Conservation (phyloP, 2,797 vertebrate species). For the Merluccius polli region DNA sequence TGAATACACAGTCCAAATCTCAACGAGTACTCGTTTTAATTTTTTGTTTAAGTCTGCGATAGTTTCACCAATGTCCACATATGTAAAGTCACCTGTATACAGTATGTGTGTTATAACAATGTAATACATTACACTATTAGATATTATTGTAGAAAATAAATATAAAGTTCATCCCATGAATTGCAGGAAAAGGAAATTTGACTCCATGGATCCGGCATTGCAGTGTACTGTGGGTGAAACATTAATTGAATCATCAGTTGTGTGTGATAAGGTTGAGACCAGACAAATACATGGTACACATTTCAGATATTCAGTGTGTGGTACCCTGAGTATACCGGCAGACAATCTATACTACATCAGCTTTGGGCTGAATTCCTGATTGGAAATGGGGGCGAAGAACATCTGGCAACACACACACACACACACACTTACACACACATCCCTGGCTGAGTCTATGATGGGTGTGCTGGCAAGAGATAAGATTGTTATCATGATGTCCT, state of each 20-base stretch:
- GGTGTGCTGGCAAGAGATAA: constrained; percentile 63
- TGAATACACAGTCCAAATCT: too few species aligned
- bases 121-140: too few species aligned
- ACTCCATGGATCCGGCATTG: too few species aligned
- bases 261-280: background rate
- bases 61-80: too few species aligned
- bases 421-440: constrained; percentile 11
- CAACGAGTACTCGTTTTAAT: too few species aligned
- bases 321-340: background rate
- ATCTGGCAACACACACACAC: constrained; percentile 1
- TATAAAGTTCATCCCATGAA: too few species aligned
- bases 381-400: constrained; percentile 6
- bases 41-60: too few species aligned
- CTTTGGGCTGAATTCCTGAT: background rate
- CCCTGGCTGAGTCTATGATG: constrained; percentile 44
- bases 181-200: too few species aligned
- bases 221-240: background rate
- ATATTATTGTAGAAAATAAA: too few species aligned
- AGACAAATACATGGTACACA: background rate
- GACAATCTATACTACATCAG: background rate
- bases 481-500: constrained; percentile 59
- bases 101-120: too few species aligned
- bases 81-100: too few species aligned
- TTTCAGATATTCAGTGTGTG: background rate
- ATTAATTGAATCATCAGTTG: background rate